phyloP scores from a whole-genome alignment of 2,113 vertebrate species.

The Ctenomys sociabilis region DNA sequence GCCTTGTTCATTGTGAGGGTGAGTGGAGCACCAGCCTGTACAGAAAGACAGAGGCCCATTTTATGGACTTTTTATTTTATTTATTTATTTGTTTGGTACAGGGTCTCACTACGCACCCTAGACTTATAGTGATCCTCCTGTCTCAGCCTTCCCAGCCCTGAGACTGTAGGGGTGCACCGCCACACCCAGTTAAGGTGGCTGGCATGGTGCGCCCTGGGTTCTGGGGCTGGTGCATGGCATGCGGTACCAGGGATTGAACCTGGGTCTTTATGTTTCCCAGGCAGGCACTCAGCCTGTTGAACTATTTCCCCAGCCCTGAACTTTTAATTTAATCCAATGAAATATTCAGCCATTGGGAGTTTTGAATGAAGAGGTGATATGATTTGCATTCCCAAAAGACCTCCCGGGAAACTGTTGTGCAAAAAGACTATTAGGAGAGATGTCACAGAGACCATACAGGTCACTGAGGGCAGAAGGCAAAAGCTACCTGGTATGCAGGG shows the following conservation, averaged over 20 bases:
- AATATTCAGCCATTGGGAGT: neutral
- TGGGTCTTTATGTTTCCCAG: too few relatives aligned
- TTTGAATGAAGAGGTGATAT: neutral
- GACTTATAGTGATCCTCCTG: too few relatives aligned
- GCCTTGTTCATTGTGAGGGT: neutral
- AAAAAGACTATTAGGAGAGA: neutral
- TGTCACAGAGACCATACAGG: neutral
- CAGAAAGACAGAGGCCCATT: neutral
- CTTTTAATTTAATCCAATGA: slow-evolving; percentile 21
- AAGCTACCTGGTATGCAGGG: neutral
- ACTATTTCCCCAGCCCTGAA: too few relatives aligned
- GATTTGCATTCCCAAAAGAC: slow-evolving; percentile 21
- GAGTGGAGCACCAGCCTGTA: neutral
- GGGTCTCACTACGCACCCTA: too few relatives aligned
- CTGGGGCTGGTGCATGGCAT: too few relatives aligned
- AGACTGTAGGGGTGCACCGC: too few relatives aligned
- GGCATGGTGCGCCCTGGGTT: too few relatives aligned
- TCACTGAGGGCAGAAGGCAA: neutral
- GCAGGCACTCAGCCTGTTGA: too few relatives aligned
- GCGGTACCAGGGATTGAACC: too few relatives aligned
- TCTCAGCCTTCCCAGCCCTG: too few relatives aligned
- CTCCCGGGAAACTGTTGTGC: neutral
- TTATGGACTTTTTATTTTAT: neutral
- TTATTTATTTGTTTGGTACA: too few relatives aligned
- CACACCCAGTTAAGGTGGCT: too few relatives aligned